Conservation (phyloP, 2,113 vertebrate species). For the Myxocyprinus asiaticus region DNA sequence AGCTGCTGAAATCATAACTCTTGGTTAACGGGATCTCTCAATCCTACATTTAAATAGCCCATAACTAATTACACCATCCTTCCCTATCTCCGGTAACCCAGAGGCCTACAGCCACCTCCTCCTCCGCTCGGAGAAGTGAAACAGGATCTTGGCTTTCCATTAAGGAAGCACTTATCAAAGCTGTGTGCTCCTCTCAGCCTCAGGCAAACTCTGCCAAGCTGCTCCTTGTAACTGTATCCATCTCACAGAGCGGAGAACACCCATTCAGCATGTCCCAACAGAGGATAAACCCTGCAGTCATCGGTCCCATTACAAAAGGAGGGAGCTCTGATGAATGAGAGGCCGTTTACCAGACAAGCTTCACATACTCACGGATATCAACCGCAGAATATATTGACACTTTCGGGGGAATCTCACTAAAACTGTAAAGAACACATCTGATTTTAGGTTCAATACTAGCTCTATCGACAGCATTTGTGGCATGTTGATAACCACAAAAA, state of each 20-base stretch:
- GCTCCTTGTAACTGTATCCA: conserved; percentile 45
- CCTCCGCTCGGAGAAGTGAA: conserved; percentile 9
- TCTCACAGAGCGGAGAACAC: conserved; percentile 17
- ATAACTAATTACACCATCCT: conserved; percentile 32
- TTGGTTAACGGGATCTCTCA: not conserved
- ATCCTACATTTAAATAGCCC: not conserved
- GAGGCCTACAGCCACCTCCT: too few species aligned
- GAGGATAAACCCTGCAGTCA: conserved; percentile 30
- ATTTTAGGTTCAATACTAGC: too few species aligned
- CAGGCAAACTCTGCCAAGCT: conserved; percentile 28
- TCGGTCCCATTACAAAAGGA: conserved; percentile 24
- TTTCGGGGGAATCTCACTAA: not conserved
- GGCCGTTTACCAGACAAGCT: not conserved
- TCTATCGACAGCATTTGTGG: too few species aligned
- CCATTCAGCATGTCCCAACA: conserved; percentile 39
- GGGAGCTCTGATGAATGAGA: conserved; percentile 4
- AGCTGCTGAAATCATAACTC: conserved; percentile 10
- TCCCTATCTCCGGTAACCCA: not conserved
- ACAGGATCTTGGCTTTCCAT: not conserved
- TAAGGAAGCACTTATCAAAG: conserved; percentile 2
- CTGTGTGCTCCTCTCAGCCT: not conserved
- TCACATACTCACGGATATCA: not conserved
- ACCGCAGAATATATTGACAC: too few species aligned
- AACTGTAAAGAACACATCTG: not conserved
- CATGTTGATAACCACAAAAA: too few species aligned